Evolutionary conservation across 2,797 vertebrate genomes (phyloP), one percentile per base, ranked within the genome.

Genomic region (Ptychadena robeensis): DNA sequence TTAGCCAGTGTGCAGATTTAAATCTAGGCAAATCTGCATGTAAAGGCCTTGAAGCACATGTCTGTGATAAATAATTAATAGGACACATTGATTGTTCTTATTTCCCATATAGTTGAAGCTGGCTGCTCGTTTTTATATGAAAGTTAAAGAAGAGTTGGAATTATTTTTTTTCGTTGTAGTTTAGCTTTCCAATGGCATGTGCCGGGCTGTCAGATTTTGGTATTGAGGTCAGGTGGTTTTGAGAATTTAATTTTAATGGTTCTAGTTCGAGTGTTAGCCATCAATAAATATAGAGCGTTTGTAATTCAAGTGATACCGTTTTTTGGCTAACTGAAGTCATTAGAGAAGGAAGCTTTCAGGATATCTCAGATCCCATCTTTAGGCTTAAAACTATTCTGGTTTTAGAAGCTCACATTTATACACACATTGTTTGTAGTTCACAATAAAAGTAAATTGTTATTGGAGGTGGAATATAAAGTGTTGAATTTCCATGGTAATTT

Each of bases 1-100:
- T 31, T 67, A 59, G 25, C 79, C 38, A 40, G 15, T 64, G 18
- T n/a, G 4, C 71, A 57, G 80, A 81, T 73, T 66, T 31, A 67
- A 67, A 81, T 81, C 31, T 57, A 48, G 18, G 30, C 34, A 11
- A n/a, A 44, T 3, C 64, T 11, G 48, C 63, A 35, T 65, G 38
- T 35, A 68, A 74, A 38, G 31, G 44, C 44, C 18, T 53, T 53
- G 18, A 53, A 53, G 44, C 44, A 53, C 44, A 57, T 64, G 25
- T 44, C 30, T 35, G 61, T 18, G 14, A 28, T 75, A 64, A 64
- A 64, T 75, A 40, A 30, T 74, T 75, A 30, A 63, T 38, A 40
- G 63, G 38, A 35, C 9, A 64, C 11, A 22, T 27, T 64, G n/a
- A n/a, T n/a, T 64, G 2, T 64, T 30, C 18, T 44, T 48, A 5